Base-by-base conservation (phyloP, 2,113 vertebrate species). In the Chloropsis hardwickii region DNA sequence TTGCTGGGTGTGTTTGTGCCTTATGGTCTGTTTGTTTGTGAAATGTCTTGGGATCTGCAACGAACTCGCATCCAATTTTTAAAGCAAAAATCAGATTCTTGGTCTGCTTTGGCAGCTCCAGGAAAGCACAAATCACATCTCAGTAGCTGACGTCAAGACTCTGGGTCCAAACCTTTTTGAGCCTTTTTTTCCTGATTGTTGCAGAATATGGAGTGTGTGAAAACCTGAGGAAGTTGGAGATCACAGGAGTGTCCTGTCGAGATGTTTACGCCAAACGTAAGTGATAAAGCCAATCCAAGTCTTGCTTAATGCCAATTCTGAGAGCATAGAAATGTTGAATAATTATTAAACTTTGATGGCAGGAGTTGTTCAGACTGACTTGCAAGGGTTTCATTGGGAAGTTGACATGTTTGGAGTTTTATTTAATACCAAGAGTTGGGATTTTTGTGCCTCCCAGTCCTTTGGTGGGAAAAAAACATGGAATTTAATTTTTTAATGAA, bases 241-340 rank as follows among this genome's bases (percentile, higher is more conserved):
- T 98, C 88, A 98, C 98, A 0, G 99, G 99, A 6, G 98, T 99
- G 72, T 99, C 99, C 51, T 99, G 99, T 89, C 97, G 98, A 86
- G 99, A 99, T 5, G 98, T 99, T 60, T 99, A 99, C 50, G 99
- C 99, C n/a, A 99, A 99, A 98, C 98, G 99, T 99, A 95, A 99
- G 99, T 98, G 61, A 6, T 3, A 5, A 27, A 86, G 15, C 79
- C 64, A 51, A 5, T 33, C 5, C 4, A 39, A 31, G 39, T 15
- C 57, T 35, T 90, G 71, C 51, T 67, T 13, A 5, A 29, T 6
- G 2, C 47, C n/a, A 1, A 0, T 47, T 66, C 12, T 23, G 31
- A 45, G 90, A 92, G 69, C 54, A 0, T 3, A 22, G 21, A 54
- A 22, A 1, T 14, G 4, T 19, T 35, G 47, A 65, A 35, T 72